These are phyloP conservation scores for Monochamus alternatus DNA, from an alignment of 2,888 invertebrate species.

Conservation along the genomic window DNA sequence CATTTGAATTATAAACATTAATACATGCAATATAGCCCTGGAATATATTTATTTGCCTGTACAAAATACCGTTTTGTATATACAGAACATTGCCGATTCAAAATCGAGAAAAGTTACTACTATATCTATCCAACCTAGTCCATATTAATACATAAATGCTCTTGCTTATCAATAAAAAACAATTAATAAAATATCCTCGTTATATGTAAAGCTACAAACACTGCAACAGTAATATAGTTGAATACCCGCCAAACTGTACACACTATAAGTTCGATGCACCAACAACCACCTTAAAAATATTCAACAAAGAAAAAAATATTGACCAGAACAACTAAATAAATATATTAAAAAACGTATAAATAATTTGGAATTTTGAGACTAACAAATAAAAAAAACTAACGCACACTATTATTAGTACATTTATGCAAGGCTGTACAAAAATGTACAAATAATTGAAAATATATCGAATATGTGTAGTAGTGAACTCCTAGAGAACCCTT, in stretches of 20 bases:
- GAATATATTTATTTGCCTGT: no score
- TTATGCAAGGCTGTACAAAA: conserved; percentile 49
- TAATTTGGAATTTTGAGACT: background rate
- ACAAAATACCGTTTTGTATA: no score
- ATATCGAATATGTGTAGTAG: no score
- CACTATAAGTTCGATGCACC: no score
- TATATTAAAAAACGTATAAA: no score
- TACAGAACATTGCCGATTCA: background rate
- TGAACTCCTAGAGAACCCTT: no score
- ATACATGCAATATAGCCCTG: no score
- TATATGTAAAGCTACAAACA: background rate
- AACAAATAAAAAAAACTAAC: background rate
- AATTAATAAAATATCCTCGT: background rate
- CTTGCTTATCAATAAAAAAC: background rate
- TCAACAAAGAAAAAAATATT: no score
- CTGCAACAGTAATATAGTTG: background rate
- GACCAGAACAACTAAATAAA: no score
- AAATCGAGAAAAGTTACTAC: background rate
- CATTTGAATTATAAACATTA: no score
- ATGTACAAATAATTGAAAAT: conserved; percentile 19
- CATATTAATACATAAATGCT: conserved; percentile 1
- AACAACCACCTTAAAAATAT: no score
- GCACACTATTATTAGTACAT: conserved; percentile 25
- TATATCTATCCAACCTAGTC: background rate
- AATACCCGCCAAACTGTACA: background rate